Base-by-base conservation (phyloP, 2,888 invertebrate species). In the Teinopalpus imperialis region DNA sequence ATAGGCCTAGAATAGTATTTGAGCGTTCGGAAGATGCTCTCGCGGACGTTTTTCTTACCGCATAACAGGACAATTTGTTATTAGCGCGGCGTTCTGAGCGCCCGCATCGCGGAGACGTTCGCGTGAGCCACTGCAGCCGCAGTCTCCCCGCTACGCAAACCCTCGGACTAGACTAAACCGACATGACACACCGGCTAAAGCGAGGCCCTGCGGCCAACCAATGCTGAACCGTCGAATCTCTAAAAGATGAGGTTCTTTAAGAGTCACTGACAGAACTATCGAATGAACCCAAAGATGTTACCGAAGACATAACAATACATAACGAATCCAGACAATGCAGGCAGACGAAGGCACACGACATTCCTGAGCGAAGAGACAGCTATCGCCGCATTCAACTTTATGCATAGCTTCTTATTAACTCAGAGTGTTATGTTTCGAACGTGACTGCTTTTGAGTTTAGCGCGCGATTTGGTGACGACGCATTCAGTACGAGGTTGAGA, bases 1-100 rank as follows among this genome's bases (percentile, higher is more conserved):
- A 72, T 75, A 78, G 74, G 74, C 74, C 73, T 77, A 76, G 32
- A 31, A 34, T 26, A 21, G 35, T 32, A 31, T 36, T 8, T 42
- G 8, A 35, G 12, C 40, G 21, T 41, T 37, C 21, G 34, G 41
- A 37, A 35, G 24, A 44, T 12, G 20, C 10, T 13, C 37, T 32
- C 20, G 27, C 8, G 29, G 12, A 20, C 20, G 39, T 12, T 21
- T 34, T 7, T 13, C 12, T 39, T 12, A 30, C 7, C 29, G 12
- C 29, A 20, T 23, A 12, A 13, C 21, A 12, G 20, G 10, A n/a
- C n/a, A n/a, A n/a, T n/a, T 29, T 30, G 30, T 40, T 30, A 13
- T 23, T 35, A 35, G 8, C 5, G 13, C n/a, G 4, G 7, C 23
- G 35, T 13, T 5, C 8, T 13, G n/a, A 3, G 10, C 4, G 30